Evolutionary conservation across 2,797 vertebrate species (phyloP).

Genomic region (Sebastes baramenuke): DNA sequence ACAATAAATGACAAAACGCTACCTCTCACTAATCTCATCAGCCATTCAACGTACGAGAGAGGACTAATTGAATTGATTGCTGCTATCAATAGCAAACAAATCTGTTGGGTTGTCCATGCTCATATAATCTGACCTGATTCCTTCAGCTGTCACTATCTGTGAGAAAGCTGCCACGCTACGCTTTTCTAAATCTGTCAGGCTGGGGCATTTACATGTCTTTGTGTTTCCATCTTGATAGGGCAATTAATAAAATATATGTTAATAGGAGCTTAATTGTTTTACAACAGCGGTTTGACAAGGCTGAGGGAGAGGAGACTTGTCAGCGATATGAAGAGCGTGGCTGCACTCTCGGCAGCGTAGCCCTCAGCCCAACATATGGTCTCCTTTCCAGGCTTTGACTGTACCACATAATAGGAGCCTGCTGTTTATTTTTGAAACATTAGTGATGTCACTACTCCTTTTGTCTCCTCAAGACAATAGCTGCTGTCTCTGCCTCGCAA

Average conservation of each 20-base stretch:
- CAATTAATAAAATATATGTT: slow-evolving; percentile 97
- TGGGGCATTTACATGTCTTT: slow-evolving; percentile 78
- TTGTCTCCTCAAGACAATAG: slow-evolving; percentile 81
- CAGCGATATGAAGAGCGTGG: slow-evolving; percentile 71
- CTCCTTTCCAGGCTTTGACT: slow-evolving; percentile 79
- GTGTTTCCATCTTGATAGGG: slow-evolving; percentile 83
- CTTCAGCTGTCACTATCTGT: slow-evolving; percentile 93
- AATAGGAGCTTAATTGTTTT: slow-evolving; percentile 88
- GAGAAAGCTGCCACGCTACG: slow-evolving; percentile 92
- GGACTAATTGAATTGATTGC: slow-evolving; percentile 83
- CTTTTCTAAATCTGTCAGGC: slow-evolving; percentile 83
- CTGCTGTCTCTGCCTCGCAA: slow-evolving; percentile 56
- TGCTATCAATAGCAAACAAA: slow-evolving; percentile 95
- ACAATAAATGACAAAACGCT: slow-evolving; percentile 70
- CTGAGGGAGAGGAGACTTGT: slow-evolving; percentile 72
- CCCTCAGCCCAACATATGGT: slow-evolving; percentile 83
- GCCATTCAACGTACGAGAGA: slow-evolving; percentile 60
- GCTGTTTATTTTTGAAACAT: slow-evolving; percentile 80
- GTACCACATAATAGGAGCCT: slow-evolving; percentile 74
- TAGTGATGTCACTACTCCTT: slow-evolving; percentile 78
- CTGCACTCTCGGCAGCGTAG: slow-evolving; percentile 62
- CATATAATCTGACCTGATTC: slow-evolving; percentile 97
- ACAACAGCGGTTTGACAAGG: slow-evolving; percentile 78
- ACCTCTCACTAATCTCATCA: slow-evolving; percentile 65
- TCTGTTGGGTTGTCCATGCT: slow-evolving; percentile 87